Percentiles rank a stretch among this genome's conserved stretches.
Evolutionary conservation across 2,888 invertebrate genomes (phyloP).

Genomic region (Nowickia ferox): DNA sequence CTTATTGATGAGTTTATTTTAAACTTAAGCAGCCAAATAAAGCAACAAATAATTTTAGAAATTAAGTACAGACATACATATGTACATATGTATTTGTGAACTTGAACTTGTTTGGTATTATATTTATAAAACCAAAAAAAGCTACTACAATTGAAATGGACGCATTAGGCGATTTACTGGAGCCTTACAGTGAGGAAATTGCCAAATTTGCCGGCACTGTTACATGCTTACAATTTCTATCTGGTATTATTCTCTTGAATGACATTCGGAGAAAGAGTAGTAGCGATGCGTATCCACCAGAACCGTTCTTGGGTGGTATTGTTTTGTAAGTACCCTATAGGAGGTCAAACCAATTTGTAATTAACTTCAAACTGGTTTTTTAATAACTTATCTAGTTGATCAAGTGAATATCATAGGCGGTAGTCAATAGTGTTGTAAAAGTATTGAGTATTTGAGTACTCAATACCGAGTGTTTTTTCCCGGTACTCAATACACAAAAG

Average conservation of each 20-base stretch:
- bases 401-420: too few species aligned
- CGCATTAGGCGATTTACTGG: slow-evolving; percentile 78
- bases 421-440: too few species aligned
- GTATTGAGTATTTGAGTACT: too few species aligned
- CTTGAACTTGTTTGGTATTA: slow-evolving; percentile 55
- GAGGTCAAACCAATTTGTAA: too few species aligned
- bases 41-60: slow-evolving; percentile 11
- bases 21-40: not conserved
- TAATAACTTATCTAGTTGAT: too few species aligned
- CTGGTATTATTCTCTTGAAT: slow-evolving; percentile 89
- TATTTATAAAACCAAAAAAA: not conserved
- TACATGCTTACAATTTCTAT: slow-evolving; percentile 92
- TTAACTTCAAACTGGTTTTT: too few species aligned
- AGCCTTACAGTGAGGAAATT: slow-evolving; percentile 79
- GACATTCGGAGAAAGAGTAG: slow-evolving; percentile 88
- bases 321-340: slow-evolving; percentile 92
- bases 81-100: slow-evolving; percentile 23
- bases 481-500: too few species aligned
- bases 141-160: slow-evolving; percentile 74
- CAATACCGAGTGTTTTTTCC: too few species aligned
- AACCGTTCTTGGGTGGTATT: slow-evolving; percentile 90
- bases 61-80: not conserved
- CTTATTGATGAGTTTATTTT: not conserved
- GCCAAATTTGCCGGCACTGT: slow-evolving; percentile 88
- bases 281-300: slow-evolving; percentile 87